Evolutionary conservation across 1,140 invertebrate species (phyloP).

Genomic region (Macrostomum lignano): DNA sequence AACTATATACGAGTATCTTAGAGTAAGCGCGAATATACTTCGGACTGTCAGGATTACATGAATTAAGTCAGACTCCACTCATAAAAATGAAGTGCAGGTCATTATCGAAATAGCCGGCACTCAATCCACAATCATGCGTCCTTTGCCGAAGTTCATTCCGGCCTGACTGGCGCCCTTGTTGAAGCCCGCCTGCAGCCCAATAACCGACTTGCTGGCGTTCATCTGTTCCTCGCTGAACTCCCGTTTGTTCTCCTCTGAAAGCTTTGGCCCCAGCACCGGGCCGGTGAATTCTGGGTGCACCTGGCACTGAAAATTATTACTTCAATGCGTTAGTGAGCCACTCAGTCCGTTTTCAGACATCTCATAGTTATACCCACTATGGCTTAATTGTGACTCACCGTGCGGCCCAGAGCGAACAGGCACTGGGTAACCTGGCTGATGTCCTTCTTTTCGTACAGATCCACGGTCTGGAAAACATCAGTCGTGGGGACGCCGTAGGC

Average conservation of each 20-base stretch:
- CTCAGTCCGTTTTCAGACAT: no score
- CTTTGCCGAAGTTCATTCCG: conserved; percentile 60
- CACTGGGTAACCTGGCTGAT: conserved; percentile 16
- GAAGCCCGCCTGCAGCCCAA: conserved; percentile 63
- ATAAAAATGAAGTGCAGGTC: no score
- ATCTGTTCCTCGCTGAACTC: conserved; percentile 64
- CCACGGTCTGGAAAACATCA: conserved; percentile 18
- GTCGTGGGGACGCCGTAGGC: conserved; percentile 12
- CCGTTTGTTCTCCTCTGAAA: conserved; percentile 35
- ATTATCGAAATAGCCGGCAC: no score
- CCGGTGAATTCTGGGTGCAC: conserved; percentile 56
- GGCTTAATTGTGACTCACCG: conserved; percentile 36
- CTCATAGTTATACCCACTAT: conserved; percentile 6
- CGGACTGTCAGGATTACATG: no score
- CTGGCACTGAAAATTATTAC: conserved; percentile 37
- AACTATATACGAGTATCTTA: no score
- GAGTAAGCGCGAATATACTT: no score
- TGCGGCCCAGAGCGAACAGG: conserved; percentile 30
- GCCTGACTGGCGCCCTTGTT: conserved; percentile 42
- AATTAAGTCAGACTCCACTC: no score
- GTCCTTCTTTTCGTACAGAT: conserved; percentile 17
- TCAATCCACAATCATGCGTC: conserved; percentile 19
- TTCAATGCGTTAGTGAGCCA: no score
- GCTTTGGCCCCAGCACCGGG: conserved; percentile 50
- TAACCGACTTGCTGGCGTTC: conserved; percentile 46